A percentile compares a stretch with the other conserved stretches of the same genome.
These are phyloP conservation scores for Mormoops blainvillei DNA, from an alignment of 2,113 vertebrate species.

Conservation along the genomic window DNA sequence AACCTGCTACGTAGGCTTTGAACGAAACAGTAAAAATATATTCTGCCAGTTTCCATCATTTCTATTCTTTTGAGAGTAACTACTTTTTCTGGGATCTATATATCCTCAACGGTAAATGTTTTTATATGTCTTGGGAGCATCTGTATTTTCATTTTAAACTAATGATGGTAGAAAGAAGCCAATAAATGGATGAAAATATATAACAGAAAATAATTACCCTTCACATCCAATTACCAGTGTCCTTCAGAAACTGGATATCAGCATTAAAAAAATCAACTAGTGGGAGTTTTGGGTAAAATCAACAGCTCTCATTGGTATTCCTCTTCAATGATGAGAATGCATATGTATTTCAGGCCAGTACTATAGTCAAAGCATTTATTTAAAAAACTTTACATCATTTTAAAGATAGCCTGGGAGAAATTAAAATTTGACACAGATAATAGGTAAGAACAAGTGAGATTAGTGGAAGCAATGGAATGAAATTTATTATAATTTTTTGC, in stretches of 20 bases:
- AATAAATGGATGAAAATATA: background rate
- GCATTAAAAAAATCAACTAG: background rate
- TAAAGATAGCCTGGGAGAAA: background rate
- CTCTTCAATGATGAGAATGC: background rate
- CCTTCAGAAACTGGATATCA: constrained; percentile 18
- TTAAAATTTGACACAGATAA: background rate
- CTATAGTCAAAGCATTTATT: background rate
- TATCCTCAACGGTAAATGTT: background rate
- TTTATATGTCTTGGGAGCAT: background rate
- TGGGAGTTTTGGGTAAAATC: background rate
- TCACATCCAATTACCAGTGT: background rate
- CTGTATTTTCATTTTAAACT: constrained; percentile 29
- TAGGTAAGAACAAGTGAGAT: background rate
- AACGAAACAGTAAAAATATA: constrained; percentile 12
- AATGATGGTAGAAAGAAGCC: constrained; percentile 27
- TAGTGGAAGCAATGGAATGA: background rate
- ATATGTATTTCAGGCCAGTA: background rate
- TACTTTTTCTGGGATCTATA: background rate
- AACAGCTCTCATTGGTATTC: background rate
- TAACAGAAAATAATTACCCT: constrained; percentile 6
- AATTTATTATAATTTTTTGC: constrained; percentile 12
- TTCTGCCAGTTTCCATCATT: constrained; percentile 7
- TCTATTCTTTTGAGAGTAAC: constrained; percentile 24
- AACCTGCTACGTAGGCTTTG: background rate
- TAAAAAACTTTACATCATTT: background rate